Percentiles rank a stretch among this genome's conserved stretches.
Evolutionary conservation across 2,797 vertebrate genomes (phyloP).

Genomic region (Sardinella longiceps): DNA sequence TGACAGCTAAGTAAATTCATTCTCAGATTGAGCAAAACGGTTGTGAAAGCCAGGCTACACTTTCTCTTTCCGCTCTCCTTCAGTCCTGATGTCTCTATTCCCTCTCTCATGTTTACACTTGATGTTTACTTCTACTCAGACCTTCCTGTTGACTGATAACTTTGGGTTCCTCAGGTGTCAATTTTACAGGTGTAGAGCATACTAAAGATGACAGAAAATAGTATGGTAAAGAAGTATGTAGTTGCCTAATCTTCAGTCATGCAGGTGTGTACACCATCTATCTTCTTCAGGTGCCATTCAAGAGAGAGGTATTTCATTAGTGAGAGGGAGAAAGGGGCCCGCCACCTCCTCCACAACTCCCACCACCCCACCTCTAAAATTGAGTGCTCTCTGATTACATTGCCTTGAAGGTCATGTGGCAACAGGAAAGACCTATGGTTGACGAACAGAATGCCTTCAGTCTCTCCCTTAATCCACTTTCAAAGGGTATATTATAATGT

Average conservation of each 20-base stretch:
- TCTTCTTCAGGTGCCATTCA: no score
- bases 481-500: not conserved
- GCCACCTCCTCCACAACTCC: no score
- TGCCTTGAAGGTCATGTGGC: not conserved
- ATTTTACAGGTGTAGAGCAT: not conserved
- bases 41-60: not conserved
- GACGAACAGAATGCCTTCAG: not conserved
- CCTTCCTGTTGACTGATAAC: not conserved
- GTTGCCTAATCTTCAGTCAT: not conserved
- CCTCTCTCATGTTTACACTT: not conserved
- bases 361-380: not conserved
- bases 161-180: not conserved
- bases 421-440: not conserved
- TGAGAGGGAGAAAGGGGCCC: not conserved
- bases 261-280: not conserved
- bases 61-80: not conserved
- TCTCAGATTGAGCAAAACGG: no score
- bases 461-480: not conserved
- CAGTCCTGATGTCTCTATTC: not conserved
- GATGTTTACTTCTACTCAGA: not conserved
- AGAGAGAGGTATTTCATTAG: not conserved
- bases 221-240: no score
- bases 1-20: no score
- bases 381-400: not conserved
- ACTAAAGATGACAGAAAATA: no score